Conservation (phyloP, 2,888 invertebrate genomes). For the Sminthurinus aureus region DNA sequence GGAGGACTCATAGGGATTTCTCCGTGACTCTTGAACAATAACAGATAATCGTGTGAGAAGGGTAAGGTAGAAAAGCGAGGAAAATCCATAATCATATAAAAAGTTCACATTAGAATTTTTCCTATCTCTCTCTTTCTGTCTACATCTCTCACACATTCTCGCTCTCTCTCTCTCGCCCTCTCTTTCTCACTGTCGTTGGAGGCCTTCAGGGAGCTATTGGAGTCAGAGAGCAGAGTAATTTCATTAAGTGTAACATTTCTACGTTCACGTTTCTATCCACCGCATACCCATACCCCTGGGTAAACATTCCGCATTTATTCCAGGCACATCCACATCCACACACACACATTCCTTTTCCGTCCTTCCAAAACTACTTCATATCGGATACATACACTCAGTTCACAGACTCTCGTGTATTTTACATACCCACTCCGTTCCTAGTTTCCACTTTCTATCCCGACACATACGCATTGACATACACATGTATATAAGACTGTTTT, state of each 20-base stretch:
- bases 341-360: slow-evolving; percentile 7
- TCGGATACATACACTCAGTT: no score
- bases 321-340: slow-evolving; percentile 31
- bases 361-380: no score
- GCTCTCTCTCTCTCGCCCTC: no score
- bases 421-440: background rate
- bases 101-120: slow-evolving; percentile 43
- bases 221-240: slow-evolving; percentile 59
- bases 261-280: slow-evolving; percentile 52
- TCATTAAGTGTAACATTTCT: slow-evolving; percentile 60
- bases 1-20: slow-evolving; percentile 8
- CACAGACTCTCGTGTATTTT: background rate
- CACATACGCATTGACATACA: no score
- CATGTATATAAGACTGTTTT: no score
- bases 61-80: slow-evolving; percentile 22
- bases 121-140: slow-evolving; percentile 15
- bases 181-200: no score
- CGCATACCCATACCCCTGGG: slow-evolving; percentile 55
- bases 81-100: slow-evolving; percentile 40
- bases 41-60: slow-evolving; percentile 34
- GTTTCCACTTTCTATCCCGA: no score
- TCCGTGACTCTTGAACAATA: slow-evolving; percentile 27
- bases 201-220: slow-evolving; percentile 58
- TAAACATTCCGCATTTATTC: slow-evolving; percentile 55
- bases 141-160: no score